Base-by-base conservation (phyloP, 2,888 invertebrate genomes). In the Amphiduros pacificus region DNA sequence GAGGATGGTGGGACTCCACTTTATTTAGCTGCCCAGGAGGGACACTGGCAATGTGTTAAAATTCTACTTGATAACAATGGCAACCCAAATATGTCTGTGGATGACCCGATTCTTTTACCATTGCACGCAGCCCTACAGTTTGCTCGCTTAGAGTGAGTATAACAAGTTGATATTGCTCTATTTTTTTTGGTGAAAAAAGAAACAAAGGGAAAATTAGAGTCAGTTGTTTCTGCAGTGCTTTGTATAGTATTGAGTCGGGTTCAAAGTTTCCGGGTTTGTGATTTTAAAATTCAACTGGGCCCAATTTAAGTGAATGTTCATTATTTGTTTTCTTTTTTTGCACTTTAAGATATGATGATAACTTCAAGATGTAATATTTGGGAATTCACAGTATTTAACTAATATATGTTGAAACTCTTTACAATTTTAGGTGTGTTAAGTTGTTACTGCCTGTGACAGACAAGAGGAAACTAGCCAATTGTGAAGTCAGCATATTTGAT, bases 1-100 rank as follows among this genome's bases (percentile, higher is more conserved):
- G 60, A 67, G 24, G 80, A 80, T 62, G 71, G 74, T 41, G 78
- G 76, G 22, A 72, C 77, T 2, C 77, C 79, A 0, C 60, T 80
- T 51, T 73, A 74, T 58, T 69, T 79, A 31, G 78, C 80, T 1
- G 71, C 78, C 9, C 80, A 80, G 63, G 73, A 75, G 51, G 75
- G 76, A 2, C 71, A 76, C 64, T 58, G 56, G 2, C 66, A 70
- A 1, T 77, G 77, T 68, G 71, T 78, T 3, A 60, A 70, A 6
- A 49, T 76, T 5, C 66, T 80, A 49, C 62, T 80, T 28, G 66
- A 71, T 0, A 52, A 73, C 63, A 77, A 75, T 17, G 79, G 78
- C 44, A 71, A 77, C 61, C 69, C 77, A 5, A 72, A 76, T 57
- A 22, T 61, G 11, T 67, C 71, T 24, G 64, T 71, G 31, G 41